Percentiles rank a stretch among this genome's conserved stretches.
Conservation (phyloP, 1,140 invertebrate genomes). For the Zelostemma sp. region DNA sequence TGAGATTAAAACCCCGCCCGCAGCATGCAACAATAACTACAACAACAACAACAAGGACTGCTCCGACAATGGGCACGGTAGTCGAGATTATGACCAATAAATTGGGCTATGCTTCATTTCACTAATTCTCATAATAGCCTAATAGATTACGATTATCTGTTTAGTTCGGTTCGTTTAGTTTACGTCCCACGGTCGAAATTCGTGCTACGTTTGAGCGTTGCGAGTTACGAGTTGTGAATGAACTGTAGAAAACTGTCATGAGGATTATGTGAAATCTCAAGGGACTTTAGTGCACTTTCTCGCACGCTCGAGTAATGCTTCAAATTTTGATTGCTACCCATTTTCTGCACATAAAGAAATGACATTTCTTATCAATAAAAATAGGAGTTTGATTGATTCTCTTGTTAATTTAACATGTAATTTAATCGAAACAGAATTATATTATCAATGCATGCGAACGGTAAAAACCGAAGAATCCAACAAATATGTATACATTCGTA, state of each 20-base stretch:
- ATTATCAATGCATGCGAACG: no score
- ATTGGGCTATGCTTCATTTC: constrained; percentile 68
- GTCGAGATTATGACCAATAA: constrained; percentile 68
- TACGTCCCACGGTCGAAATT: constrained; percentile 23
- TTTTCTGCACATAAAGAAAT: no score
- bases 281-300: no score
- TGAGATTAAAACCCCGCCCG: constrained; percentile 58
- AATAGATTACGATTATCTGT: constrained; percentile 71
- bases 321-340: no score
- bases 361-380: no score
- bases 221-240: constrained; percentile 22
- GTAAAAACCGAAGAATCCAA: no score
- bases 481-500: constrained; percentile 1
- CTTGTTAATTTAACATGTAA: no score
- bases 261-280: constrained; percentile 28
- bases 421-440: no score
- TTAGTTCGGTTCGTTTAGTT: constrained; percentile 65
- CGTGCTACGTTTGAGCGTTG: constrained; percentile 9
- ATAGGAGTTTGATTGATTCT: no score
- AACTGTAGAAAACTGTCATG: constrained; percentile 26
- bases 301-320: no score
- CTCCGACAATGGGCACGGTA: constrained; percentile 55
- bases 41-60: constrained; percentile 50
- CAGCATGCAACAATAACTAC: constrained; percentile 38
- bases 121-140: constrained; percentile 69